Evolutionary conservation across 1,140 invertebrate genomes (phyloP).

Genomic region (Copidosoma floridanum): DNA sequence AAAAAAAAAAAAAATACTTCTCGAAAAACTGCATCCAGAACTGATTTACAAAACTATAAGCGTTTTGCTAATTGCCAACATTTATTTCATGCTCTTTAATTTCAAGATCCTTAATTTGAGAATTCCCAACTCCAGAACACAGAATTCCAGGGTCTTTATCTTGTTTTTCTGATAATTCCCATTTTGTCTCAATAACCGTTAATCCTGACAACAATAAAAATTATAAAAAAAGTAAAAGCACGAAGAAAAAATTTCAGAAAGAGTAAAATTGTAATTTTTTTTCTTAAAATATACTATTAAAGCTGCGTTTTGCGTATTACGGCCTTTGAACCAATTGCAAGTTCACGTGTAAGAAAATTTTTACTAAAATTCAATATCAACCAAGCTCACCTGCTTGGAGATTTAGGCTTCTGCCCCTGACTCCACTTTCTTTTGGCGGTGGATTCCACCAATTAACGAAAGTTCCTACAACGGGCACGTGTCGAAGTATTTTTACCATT

Average conservation of each 20-base stretch:
- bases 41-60: conserved; percentile 1
- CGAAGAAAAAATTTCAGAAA: no score
- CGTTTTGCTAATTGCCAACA: neutral
- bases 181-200: conserved; percentile 4
- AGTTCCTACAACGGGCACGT: conserved; percentile 88
- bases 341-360: no score
- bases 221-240: neutral
- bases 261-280: no score
- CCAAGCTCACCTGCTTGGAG: conserved; percentile 64
- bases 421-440: conserved; percentile 67
- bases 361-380: neutral
- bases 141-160: neutral
- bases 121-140: no score
- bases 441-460: conserved; percentile 88
- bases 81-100: no score
- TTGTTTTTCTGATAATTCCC: neutral
- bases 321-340: no score
- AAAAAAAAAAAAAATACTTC: conserved; percentile 13
- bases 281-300: no score
- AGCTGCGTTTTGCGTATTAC: no score
- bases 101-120: no score
- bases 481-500: conserved; percentile 82
- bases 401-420: conserved; percentile 87
- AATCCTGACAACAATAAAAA: conserved; percentile 15
- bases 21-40: conserved; percentile 7